phyloP scores from a whole-genome alignment of 2,888 invertebrate species.

The Siphlonurus alternatus region DNA sequence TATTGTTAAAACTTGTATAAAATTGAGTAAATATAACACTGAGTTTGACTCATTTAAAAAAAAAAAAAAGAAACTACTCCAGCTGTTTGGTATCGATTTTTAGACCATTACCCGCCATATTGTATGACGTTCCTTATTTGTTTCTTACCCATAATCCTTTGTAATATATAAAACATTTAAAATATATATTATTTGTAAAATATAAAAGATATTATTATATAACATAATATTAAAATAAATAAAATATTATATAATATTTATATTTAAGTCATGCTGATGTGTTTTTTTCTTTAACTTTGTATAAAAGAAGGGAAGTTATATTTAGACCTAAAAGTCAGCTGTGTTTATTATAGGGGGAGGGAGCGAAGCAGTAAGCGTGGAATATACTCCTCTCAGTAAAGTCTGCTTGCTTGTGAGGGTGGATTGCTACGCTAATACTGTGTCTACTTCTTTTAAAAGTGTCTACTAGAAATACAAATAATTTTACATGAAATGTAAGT shows the following conservation, averaged over 20 bases:
- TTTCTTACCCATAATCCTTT: background rate
- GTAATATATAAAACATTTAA: too few relatives aligned
- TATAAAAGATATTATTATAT: too few relatives aligned
- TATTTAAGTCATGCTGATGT: too few relatives aligned
- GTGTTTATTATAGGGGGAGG: background rate
- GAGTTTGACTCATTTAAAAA: background rate
- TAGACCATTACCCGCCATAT: background rate
- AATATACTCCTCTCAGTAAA: too few relatives aligned
- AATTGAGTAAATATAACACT: background rate
- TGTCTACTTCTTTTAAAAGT: background rate
- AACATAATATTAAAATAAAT: too few relatives aligned
- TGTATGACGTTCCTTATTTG: background rate
- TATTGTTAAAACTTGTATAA: too few relatives aligned
- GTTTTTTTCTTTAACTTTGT: too few relatives aligned
- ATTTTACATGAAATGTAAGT: too few relatives aligned
- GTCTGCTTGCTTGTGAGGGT: background rate
- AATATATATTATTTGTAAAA: too few relatives aligned
- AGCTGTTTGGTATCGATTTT: background rate
- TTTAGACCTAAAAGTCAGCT: background rate
- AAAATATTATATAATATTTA: too few relatives aligned
- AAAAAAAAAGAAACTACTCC: background rate
- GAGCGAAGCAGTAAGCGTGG: background rate
- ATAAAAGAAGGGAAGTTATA: background rate
- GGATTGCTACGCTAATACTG: background rate
- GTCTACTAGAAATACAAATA: too few relatives aligned